Evolutionary conservation across 2,797 vertebrate genomes (phyloP).

Genomic region (Carduelis carduelis): DNA sequence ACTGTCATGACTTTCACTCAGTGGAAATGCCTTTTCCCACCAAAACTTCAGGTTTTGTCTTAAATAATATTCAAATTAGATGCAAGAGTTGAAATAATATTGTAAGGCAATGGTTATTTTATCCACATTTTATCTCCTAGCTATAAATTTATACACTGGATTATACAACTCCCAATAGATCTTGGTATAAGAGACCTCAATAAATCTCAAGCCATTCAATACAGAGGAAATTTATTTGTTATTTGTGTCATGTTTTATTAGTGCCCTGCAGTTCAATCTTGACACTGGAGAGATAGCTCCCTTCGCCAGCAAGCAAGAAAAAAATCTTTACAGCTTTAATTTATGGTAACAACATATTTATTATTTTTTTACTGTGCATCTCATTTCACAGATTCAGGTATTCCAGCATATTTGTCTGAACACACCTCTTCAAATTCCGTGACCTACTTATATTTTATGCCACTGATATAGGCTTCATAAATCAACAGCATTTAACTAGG

Average conservation of each 20-base stretch:
- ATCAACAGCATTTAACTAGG: constrained; percentile 23
- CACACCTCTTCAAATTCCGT: constrained; percentile 10
- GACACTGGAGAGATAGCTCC: not conserved
- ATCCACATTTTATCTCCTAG: constrained; percentile 44
- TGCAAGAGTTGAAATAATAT: constrained; percentile 37
- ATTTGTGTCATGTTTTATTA: constrained; percentile 62
- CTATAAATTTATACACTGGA: constrained; percentile 18
- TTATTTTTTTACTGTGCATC: constrained; percentile 26
- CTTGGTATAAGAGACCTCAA: constrained; percentile 36
- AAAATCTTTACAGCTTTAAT: constrained; percentile 15
- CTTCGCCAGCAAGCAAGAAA: constrained; percentile 27
- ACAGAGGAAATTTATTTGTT: constrained; percentile 55
- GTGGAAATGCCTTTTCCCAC: not conserved
- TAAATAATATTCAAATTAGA: constrained; percentile 48
- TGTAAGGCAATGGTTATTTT: constrained; percentile 50
- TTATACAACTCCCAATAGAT: constrained; percentile 47
- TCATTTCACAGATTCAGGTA: not conserved
- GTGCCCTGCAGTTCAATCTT: constrained; percentile 47
- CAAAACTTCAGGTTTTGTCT: not conserved
- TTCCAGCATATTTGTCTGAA: constrained; percentile 7
- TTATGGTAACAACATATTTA: constrained; percentile 49
- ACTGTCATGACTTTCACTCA: constrained; percentile 1
- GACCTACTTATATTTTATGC: constrained; percentile 28
- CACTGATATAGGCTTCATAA: constrained; percentile 26
- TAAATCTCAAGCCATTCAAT: constrained; percentile 62